These are phyloP conservation scores for Nilaparvata lugens DNA, from an alignment of 1,140 invertebrate genomes.

Conservation along the genomic window DNA sequence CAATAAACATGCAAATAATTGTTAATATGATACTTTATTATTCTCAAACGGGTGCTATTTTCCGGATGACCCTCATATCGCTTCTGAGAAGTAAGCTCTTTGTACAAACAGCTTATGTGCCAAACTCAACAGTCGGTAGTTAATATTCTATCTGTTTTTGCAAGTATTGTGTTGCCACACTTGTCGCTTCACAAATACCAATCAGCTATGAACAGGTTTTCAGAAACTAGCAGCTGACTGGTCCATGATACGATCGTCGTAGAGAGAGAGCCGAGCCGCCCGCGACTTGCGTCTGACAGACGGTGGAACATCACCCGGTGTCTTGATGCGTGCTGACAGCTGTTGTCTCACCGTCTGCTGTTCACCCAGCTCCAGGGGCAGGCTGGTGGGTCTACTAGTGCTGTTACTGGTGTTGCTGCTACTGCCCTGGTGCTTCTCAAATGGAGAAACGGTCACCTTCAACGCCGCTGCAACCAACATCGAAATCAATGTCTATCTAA, in stretches of 20 bases:
- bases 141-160: too few species aligned
- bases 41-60: too few species aligned
- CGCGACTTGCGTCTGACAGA: slow-evolving; percentile 54
- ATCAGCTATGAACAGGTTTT: background rate
- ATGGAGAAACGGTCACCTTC: background rate
- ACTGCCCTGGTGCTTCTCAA: background rate
- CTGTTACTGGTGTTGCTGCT: background rate
- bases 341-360: slow-evolving; percentile 35
- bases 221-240: background rate
- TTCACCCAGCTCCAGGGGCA: background rate
- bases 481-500: too few species aligned
- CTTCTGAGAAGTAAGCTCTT: too few species aligned
- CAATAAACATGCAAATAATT: too few species aligned
- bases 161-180: too few species aligned
- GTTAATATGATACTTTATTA: too few species aligned
- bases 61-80: too few species aligned
- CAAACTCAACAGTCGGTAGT: too few species aligned
- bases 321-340: slow-evolving; percentile 66
- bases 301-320: slow-evolving; percentile 67
- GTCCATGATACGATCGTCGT: slow-evolving; percentile 77
- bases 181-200: background rate
- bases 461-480: background rate
- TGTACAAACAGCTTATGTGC: too few species aligned
- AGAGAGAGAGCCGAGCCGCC: slow-evolving; percentile 60
- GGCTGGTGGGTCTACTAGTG: background rate